Evolutionary conservation across 2,888 invertebrate genomes (phyloP), one percentile per base, ranked within the genome.

Genomic region (Sinotaia quadrata): DNA sequence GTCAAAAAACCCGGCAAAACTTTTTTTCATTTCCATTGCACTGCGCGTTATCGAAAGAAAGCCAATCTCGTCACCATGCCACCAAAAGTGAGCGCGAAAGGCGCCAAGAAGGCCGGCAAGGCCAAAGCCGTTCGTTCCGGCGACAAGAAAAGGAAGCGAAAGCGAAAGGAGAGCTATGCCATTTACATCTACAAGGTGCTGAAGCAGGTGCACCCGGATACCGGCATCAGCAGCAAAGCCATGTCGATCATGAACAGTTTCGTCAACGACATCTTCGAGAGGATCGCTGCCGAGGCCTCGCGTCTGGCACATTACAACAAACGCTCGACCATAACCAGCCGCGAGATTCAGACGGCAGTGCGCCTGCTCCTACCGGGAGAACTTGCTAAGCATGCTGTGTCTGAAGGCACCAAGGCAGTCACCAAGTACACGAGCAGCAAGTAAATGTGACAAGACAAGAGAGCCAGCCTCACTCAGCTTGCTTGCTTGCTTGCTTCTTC

Each of bases 301-400:
- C 70, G 80, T n/a, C 75, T 85, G 37, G 77, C 82, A n/a, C 74
- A 76, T 63, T 75, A 74, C 71, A 74, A 72, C 73, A 75, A 74
- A 65, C 61, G 72, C 73, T 84, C 72, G 72, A 81, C 81, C 68
- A 90, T 94, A 81, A 91, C 91, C 0, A 92, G 91, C 73, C 89
- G 92, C 66, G 93, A 94, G 76, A 91, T 94, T 15, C 92, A 93
- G 80, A 91, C 92, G 0, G 93, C 93, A 0, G 91, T 93, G 0
- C 90, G 91, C 51, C 89, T 93, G 0, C 80, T 94, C 0, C 87
- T 94, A 4, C 93, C 93, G 0, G 93, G 93, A 7, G 93, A 94
- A 82, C 84, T 94, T 68, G 92, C 92, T 0, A 93, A 92, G 72
- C 93, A 93, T 85, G 93, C 93, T 0, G 91, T 81, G 41, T 72